Evolutionary conservation across 2,888 invertebrate genomes (phyloP).

Genomic region (Sericinus montela): DNA sequence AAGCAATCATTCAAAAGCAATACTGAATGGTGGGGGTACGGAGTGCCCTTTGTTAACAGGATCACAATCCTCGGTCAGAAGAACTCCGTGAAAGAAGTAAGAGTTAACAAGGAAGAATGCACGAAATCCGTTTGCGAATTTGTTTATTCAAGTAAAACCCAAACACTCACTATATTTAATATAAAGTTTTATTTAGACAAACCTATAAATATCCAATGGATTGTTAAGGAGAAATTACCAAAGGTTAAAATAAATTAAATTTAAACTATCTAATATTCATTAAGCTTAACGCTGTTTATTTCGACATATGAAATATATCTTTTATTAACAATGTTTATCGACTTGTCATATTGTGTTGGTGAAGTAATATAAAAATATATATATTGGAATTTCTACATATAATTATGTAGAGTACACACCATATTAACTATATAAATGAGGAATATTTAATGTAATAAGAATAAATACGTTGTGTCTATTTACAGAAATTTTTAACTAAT

Average conservation of each 20-base stretch:
- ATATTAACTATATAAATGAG: no score
- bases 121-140: conserved; percentile 41
- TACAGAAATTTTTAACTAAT: no score
- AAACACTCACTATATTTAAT: conserved; percentile 42
- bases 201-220: conserved; percentile 54
- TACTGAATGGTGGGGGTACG: conserved; percentile 69
- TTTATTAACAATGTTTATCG: no score
- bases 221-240: conserved; percentile 26
- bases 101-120: conserved; percentile 44
- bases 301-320: no score
- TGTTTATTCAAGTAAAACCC: conserved; percentile 38
- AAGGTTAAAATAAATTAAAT: conserved; percentile 1
- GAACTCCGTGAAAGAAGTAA: conserved; percentile 37
- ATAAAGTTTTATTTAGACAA: conserved; percentile 54
- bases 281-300: no score
- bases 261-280: background rate
- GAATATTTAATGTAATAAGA: no score
- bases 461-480: no score
- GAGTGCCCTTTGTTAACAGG: conserved; percentile 56
- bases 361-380: no score
- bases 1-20: conserved; percentile 44
- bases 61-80: conserved; percentile 47
- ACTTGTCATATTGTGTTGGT: no score
- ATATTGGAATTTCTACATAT: no score
- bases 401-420: no score